Evolutionary conservation across 2,888 invertebrate genomes (phyloP).

Genomic region (Sinohyriopsis cumingii): DNA sequence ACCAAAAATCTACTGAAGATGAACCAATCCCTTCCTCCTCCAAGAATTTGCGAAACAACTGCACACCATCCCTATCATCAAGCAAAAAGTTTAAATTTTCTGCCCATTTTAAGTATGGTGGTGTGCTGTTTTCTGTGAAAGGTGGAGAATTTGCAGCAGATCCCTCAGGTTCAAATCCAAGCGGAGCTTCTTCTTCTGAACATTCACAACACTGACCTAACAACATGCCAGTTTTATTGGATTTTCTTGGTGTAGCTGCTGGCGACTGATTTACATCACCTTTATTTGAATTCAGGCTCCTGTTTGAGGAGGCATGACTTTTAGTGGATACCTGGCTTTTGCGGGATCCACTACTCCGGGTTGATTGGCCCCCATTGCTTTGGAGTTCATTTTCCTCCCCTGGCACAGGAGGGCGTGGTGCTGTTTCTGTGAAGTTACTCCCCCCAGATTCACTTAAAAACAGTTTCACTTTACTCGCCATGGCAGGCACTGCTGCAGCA

Average conservation of each 20-base stretch:
- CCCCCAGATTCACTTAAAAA: slow-evolving; percentile 66
- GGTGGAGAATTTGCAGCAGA: slow-evolving; percentile 73
- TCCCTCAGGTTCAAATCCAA: slow-evolving; percentile 78
- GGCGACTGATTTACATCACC: slow-evolving; percentile 60
- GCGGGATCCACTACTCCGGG: slow-evolving; percentile 65
- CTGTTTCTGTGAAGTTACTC: slow-evolving; percentile 67
- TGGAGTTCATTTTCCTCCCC: slow-evolving; percentile 70
- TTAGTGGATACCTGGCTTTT: slow-evolving; percentile 63
- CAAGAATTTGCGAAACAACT: slow-evolving; percentile 81
- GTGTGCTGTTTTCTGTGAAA: slow-evolving; percentile 71
- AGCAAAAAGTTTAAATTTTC: slow-evolving; percentile 87
- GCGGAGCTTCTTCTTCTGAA: slow-evolving; percentile 70
- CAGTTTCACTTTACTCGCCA: slow-evolving; percentile 61
- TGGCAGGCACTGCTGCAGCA: slow-evolving; percentile 14
- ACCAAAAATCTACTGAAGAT: slow-evolving; percentile 81
- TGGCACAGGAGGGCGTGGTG: slow-evolving; percentile 69
- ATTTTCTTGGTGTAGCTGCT: slow-evolving; percentile 67
- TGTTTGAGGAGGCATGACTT: slow-evolving; percentile 42
- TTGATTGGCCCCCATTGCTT: slow-evolving; percentile 68
- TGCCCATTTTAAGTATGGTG: slow-evolving; percentile 92
- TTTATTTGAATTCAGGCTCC: slow-evolving; percentile 55
- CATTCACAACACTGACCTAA: slow-evolving; percentile 23
- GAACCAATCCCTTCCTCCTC: slow-evolving; percentile 67
- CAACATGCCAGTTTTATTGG: slow-evolving; percentile 48
- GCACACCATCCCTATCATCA: slow-evolving; percentile 91